Percentiles rank a stretch among this genome's conserved stretches.
These are phyloP conservation scores for Garrulus glandarius DNA, from an alignment of 2,797 vertebrate species.

Conservation along the genomic window DNA sequence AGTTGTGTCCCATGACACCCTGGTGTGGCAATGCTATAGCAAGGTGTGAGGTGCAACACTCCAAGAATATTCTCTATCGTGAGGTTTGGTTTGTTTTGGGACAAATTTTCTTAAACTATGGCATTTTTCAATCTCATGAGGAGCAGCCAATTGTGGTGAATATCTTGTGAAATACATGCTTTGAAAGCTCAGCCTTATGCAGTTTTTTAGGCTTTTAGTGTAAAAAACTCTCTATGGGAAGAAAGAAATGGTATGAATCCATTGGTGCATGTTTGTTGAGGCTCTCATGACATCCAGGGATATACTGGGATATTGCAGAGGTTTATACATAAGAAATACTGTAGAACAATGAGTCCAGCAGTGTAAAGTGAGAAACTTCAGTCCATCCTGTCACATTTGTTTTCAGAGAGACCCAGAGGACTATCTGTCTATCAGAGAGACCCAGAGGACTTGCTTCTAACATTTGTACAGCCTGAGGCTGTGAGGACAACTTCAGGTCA, in stretches of 20 bases:
- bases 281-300: neutral
- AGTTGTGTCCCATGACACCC: neutral
- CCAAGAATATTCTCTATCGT: neutral
- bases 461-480: neutral
- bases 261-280: accelerated
- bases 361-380: neutral
- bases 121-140: neutral
- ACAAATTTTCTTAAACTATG: neutral
- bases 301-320: neutral
- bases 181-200: neutral
- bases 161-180: neutral
- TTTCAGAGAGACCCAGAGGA: neutral
- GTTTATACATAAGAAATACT: neutral
- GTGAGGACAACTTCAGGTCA: neutral
- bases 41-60: neutral
- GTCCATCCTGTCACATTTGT: neutral
- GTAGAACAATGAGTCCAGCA: neutral
- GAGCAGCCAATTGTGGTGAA: neutral
- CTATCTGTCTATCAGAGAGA: neutral
- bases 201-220: neutral
- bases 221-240: neutral
- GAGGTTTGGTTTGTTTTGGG: neutral
- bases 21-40: accelerated
- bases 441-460: neutral
- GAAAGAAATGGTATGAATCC: neutral